Conservation (phyloP, 2,888 invertebrate species). For the Syrphus vitripennis region DNA sequence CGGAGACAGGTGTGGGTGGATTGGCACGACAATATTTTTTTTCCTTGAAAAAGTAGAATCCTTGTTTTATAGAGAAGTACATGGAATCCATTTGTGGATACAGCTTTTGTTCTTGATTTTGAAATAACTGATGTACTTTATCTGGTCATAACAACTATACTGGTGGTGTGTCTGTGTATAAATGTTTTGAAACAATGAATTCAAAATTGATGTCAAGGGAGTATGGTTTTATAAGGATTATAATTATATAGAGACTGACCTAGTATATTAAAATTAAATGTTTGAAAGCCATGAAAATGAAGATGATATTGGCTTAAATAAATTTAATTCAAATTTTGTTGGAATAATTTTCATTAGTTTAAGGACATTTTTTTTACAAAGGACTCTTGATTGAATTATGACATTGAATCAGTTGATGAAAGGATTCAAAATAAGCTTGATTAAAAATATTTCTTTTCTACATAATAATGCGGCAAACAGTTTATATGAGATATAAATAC, state of each 20-base stretch:
- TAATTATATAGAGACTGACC: not conserved
- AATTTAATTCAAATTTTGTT: not conserved
- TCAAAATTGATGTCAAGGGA: not conserved
- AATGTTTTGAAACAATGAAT: not conserved
- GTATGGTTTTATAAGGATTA: not conserved
- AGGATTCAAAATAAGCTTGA: not conserved
- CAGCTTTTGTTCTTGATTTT: constrained; percentile 5
- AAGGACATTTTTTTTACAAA: not conserved
- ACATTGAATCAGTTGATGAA: not conserved
- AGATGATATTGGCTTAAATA: not conserved
- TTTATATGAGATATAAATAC: too few relatives aligned
- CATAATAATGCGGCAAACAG: not conserved
- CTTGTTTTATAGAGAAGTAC: not conserved
- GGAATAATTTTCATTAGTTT: not conserved
- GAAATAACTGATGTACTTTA: not conserved
- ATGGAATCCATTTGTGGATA: not conserved
- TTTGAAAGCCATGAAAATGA: not conserved
- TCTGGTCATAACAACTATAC: constrained; percentile 8
- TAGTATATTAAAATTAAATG: not conserved
- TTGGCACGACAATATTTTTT: not conserved
- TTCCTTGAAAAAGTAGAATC: not conserved
- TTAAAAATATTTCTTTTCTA: too few relatives aligned
- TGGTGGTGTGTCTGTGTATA: not conserved
- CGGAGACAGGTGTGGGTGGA: not conserved
- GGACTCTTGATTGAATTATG: not conserved